Conservation (phyloP, 1,140 invertebrate genomes). For the Trichoplusia ni region DNA sequence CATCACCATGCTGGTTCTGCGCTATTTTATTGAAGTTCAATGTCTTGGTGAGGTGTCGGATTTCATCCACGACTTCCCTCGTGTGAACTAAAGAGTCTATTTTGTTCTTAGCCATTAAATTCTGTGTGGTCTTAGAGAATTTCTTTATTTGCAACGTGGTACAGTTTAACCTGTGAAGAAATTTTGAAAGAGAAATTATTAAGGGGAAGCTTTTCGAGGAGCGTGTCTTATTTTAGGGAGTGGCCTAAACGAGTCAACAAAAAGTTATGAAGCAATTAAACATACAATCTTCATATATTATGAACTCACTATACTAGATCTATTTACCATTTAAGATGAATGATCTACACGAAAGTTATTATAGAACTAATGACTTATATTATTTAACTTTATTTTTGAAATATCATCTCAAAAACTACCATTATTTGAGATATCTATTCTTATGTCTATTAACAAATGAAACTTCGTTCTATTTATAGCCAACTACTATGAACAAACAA, state of each 20-base stretch:
- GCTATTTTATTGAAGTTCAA: conserved; percentile 62
- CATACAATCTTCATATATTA: too few relatives aligned
- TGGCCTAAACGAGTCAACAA: too few relatives aligned
- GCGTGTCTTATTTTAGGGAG: too few relatives aligned
- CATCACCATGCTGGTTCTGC: conserved; percentile 19
- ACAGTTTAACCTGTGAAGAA: conserved; percentile 64
- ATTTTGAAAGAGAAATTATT: neutral
- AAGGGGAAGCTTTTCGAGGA: too few relatives aligned
- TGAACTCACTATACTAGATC: too few relatives aligned
- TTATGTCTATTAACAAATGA: too few relatives aligned
- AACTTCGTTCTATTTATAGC: too few relatives aligned
- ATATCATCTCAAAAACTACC: too few relatives aligned
- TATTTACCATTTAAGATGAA: neutral
- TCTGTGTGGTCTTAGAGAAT: conserved; percentile 69
- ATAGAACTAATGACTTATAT: too few relatives aligned
- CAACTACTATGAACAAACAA: neutral
- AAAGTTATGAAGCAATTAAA: neutral
- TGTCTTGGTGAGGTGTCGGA: conserved; percentile 61
- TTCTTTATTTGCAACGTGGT: conserved; percentile 64
- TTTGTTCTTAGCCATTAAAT: conserved; percentile 66
- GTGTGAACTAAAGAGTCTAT: conserved; percentile 54
- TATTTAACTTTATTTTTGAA: too few relatives aligned
- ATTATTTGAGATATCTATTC: too few relatives aligned
- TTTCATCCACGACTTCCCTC: conserved; percentile 61
- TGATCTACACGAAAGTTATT: neutral